phyloP scores from a whole-genome alignment of 2,888 invertebrate genomes.

The Sylvicola fuscatus region DNA sequence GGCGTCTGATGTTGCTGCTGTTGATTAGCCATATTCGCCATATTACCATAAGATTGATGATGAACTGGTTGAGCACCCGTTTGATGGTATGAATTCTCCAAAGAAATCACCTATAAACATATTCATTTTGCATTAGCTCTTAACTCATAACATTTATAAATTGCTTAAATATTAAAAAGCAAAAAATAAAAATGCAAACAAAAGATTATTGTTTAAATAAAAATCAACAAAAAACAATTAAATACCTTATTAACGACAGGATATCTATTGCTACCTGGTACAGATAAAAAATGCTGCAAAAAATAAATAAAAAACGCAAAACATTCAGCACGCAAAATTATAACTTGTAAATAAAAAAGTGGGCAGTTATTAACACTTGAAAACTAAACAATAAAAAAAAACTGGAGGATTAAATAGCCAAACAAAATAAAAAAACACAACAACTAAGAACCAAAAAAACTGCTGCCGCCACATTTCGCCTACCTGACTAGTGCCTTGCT shows the following conservation, averaged over 20 bases:
- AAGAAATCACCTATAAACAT: too few relatives aligned
- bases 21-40: constrained; percentile 6
- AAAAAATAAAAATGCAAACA: background rate
- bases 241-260: constrained; percentile 61
- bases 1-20: constrained; percentile 11
- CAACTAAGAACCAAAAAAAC: background rate
- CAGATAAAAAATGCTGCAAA: constrained; percentile 77
- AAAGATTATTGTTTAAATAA: constrained; percentile 16
- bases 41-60: constrained; percentile 2
- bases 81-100: constrained; percentile 7
- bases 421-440: constrained; percentile 2
- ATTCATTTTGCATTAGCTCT: too few relatives aligned
- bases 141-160: too few relatives aligned
- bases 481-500: constrained; percentile 7
- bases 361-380: constrained; percentile 16
- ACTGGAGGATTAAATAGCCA: too few relatives aligned
- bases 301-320: constrained; percentile 32
- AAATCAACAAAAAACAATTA: constrained; percentile 24
- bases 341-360: constrained; percentile 28
- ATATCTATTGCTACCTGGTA: constrained; percentile 65
- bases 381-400: background rate
- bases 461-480: background rate
- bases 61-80: constrained; percentile 2
- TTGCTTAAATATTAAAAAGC: too few relatives aligned
- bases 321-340: constrained; percentile 32